Conservation (phyloP, 2,113 vertebrate genomes). For the Tupaia chinensis region DNA sequence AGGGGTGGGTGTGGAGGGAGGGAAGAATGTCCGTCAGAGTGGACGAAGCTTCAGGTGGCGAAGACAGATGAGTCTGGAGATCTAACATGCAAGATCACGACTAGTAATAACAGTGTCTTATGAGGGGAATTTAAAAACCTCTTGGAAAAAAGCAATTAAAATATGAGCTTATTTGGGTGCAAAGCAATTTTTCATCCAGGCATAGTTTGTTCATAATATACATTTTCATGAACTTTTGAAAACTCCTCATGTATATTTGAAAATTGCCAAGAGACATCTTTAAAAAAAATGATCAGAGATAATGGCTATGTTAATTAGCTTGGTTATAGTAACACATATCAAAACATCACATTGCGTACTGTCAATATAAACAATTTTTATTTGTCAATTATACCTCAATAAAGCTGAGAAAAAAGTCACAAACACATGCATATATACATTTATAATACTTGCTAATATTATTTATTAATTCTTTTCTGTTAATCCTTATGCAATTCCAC, state of each 20-base stretch:
- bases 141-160: no score
- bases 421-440: not conserved
- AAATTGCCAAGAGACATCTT: not conserved
- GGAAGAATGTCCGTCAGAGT: not conserved
- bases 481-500: not conserved
- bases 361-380: not conserved
- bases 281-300: not conserved
- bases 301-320: not conserved
- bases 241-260: not conserved
- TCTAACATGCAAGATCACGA: not conserved
- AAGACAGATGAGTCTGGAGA: not conserved
- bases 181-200: no score
- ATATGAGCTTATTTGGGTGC: no score
- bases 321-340: not conserved
- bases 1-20: not conserved
- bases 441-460: not conserved
- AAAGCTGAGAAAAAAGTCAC: not conserved
- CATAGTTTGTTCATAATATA: no score
- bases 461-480: not conserved
- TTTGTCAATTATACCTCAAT: not conserved
- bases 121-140: no score
- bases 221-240: no score
- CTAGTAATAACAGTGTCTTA: not conserved
- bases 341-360: not conserved
- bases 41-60: not conserved